Base-by-base conservation (phyloP, 2,888 invertebrate genomes). In the Timandra comae region DNA sequence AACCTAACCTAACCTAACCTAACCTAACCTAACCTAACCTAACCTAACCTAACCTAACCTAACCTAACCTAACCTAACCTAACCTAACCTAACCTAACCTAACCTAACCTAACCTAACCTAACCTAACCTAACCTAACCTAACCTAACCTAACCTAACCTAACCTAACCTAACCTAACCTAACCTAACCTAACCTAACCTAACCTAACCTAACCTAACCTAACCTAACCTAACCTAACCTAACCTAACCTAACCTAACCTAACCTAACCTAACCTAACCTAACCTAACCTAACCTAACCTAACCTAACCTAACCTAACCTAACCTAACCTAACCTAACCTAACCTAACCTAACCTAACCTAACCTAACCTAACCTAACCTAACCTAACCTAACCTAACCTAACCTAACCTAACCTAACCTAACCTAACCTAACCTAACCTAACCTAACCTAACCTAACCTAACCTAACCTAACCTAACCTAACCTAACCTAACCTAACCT, bases 101-200 rank as follows among this genome's bases (percentile, higher is more conserved):
- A 45, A 45, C 41, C 41, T 40, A 45, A 42, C 41, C 41, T 37
- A 46, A 46, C 42, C 42, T 45, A 45, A 45, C 45, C 42, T 41
- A 45, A 41, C 41, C 44, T 45, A 45, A 45, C 41, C 41, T 36
- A 44, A 44, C 41, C 35, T 32, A 34, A 37, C 35, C 35, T 21
- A 34, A 39, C 39, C 41, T 38, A 43, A 44, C 41, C 41, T 39
- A 45, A 45, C 41, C 41, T 39, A 45, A 41, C 41, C 39, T 38
- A 42, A 46, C 42, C 42, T 38, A 46, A 42, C 42, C 42, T 45
- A 45, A 41, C 41, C 39, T 38, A 44, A 45, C 41, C 41, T 37
- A 45, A 39, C 41, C 44, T 41, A 45, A 45, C 44, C 44, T 41
- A 45, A 45, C 44, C 44, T 38, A 41, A 45, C 44, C 44, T 45